Base-by-base conservation (phyloP, 53 echinoderm and acorn worm species). In the Patiria pectinifera region DNA sequence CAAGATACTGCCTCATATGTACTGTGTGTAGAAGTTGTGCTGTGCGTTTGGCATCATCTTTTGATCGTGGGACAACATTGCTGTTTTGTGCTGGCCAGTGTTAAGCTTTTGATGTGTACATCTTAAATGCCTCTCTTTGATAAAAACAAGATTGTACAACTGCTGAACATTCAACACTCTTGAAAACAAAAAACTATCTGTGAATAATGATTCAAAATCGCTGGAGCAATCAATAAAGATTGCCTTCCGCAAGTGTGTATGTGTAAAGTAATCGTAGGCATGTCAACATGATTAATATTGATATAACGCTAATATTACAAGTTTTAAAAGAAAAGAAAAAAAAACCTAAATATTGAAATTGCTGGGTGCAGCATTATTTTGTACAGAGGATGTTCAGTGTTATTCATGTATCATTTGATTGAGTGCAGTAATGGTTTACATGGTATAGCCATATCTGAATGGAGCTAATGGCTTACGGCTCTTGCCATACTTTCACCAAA, bases 371-470 rank as follows among this genome's bases (percentile, higher is more conserved):
- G 70, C 81, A 80, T 80, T 45, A 19, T 90, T 80, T 80, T 47
- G 66, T 90, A 80, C 69, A 90, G 45, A 80, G 80, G 81, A 88
- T 80, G 69, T 80, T 90, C 48, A 21, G 45, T 90, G 80, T 69
- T 79, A 90, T 59, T 60, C 60, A 87, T 87, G 75, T 87, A 87
- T 35, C 35, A 35, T 35, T 35, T 35, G 35, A 35, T 35, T 35
- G 35, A 35, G 35, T 87, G 66, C 19, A 66, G 66, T 66, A 66
- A 66, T 14, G 10, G 19, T 66, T 14, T 18, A 66, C 3, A 11
- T 0, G 60, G 8, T 12, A 11, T 60, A 60, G 66, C 66, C 19
- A 11, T 66, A 11, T 66, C 15, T 18, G 19, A 66, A 66, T 66
- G 6, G 19, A 66, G 66, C 3, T 23, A 53, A 13, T 72, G 87